These are phyloP conservation scores for Drosophila punjabiensis DNA, from an alignment of 1,140 invertebrate species.

Conservation along the genomic window DNA sequence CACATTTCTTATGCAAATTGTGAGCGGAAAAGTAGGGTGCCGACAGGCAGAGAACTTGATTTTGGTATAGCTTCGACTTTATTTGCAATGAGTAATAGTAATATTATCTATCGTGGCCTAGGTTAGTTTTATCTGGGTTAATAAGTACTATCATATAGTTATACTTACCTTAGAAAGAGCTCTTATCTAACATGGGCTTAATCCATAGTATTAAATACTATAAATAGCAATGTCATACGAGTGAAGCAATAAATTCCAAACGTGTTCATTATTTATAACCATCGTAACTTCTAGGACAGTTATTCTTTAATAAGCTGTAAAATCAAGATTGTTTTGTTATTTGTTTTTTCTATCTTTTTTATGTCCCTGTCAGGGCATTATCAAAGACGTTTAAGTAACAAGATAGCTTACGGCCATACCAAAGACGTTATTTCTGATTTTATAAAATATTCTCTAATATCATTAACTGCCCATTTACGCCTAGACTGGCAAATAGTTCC, in stretches of 20 bases:
- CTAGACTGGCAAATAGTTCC: background rate
- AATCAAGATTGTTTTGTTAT: background rate
- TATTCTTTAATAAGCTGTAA: background rate
- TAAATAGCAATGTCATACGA: background rate
- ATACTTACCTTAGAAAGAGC: background rate
- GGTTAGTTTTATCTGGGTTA: constrained; percentile 1
- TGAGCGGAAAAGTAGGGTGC: background rate
- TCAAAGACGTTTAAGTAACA: no score
- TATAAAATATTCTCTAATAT: background rate
- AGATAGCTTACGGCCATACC: no score
- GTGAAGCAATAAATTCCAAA: background rate
- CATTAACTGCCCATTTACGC: background rate
- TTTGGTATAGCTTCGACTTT: background rate
- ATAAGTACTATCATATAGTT: constrained; percentile 1
- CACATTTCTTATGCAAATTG: constrained; percentile 24
- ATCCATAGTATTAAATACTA: background rate
- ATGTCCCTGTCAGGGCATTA: background rate
- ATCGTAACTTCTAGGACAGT: background rate
- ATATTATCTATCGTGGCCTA: constrained; percentile 5
- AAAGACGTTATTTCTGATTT: background rate
- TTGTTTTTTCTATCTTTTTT: background rate
- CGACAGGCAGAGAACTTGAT: background rate
- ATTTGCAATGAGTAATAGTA: background rate
- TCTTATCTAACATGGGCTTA: background rate
- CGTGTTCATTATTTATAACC: background rate